A percentile compares a stretch with the other conserved stretches of the same genome.
These are phyloP conservation scores for Porites evermanni DNA, from an alignment of 92 coral and sea anemone genomes.

Conservation along the genomic window DNA sequence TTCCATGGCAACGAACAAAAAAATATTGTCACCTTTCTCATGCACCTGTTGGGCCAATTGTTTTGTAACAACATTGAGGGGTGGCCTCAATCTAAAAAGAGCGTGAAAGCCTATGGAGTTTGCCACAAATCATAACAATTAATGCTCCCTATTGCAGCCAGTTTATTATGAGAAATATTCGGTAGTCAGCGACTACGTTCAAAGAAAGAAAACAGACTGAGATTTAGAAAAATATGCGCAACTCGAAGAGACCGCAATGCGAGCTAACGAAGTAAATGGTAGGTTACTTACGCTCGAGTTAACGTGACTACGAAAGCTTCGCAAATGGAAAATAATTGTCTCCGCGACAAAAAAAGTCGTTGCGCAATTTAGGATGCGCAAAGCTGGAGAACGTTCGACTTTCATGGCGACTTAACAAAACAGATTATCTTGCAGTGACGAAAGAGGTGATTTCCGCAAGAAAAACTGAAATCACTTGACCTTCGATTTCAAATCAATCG, in stretches of 20 bases:
- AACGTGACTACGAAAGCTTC: not conserved
- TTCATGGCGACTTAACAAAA: conserved; percentile 39
- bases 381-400: not conserved
- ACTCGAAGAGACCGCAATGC: not conserved
- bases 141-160: conserved; percentile 19
- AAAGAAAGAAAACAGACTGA: not conserved
- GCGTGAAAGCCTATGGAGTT: conserved; percentile 35
- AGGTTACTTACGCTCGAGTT: conserved; percentile 21
- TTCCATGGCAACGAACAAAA: conserved; percentile 52
- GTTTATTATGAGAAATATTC: not conserved
- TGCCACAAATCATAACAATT: conserved; percentile 24
- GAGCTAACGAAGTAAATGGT: not conserved
- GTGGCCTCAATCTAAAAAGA: not conserved
- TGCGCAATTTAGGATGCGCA: conserved; percentile 1
- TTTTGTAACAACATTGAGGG: conserved; percentile 26
- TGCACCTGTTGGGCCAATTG: conserved; percentile 60
- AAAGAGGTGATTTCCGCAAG: not conserved
- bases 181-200: conserved; percentile 2
- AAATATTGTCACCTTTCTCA: conserved; percentile 13
- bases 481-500: conserved; percentile 10
- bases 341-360: conserved; percentile 5
- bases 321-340: conserved; percentile 22
- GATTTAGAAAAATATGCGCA: not conserved
- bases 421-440: not conserved
- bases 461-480: not conserved